A percentile compares a stretch with the other conserved stretches of the same genome.
Evolutionary conservation across 2,797 vertebrate genomes (phyloP).

Genomic region (Acanthurus lineatus): DNA sequence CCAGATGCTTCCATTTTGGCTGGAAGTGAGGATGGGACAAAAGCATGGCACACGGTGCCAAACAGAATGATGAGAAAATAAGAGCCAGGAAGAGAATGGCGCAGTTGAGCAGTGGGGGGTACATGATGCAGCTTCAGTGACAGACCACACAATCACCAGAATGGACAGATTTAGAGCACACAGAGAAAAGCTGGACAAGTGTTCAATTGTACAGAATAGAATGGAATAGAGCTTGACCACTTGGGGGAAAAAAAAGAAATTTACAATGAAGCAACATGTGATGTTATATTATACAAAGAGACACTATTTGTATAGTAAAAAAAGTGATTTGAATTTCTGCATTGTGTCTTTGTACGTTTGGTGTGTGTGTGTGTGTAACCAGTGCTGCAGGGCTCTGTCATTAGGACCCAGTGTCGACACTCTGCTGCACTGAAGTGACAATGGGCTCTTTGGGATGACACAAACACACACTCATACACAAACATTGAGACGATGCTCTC

Average conservation of each 20-base stretch:
- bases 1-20: slow-evolving; percentile 76
- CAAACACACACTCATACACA: slow-evolving; percentile 4
- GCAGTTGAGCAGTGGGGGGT: neutral
- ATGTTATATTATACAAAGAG: slow-evolving; percentile 22
- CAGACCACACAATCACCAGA: slow-evolving; percentile 53
- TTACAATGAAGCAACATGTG: slow-evolving; percentile 39
- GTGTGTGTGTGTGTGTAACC: slow-evolving; percentile 18
- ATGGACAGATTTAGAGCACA: slow-evolving; percentile 63
- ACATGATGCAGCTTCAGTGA: slow-evolving; percentile 50
- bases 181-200: slow-evolving; percentile 47
- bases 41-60: slow-evolving; percentile 60
- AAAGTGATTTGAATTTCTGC: slow-evolving; percentile 5
- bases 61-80: slow-evolving; percentile 71
- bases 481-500: neutral
- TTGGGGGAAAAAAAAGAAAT: slow-evolving; percentile 47
- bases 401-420: slow-evolving; percentile 22
- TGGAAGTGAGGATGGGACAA: slow-evolving; percentile 53
- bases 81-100: slow-evolving; percentile 55
- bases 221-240: slow-evolving; percentile 32
- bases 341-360: slow-evolving; percentile 26
- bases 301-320: neutral
- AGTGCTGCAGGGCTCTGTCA: slow-evolving; percentile 49
- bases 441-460: slow-evolving; percentile 2
- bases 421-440: neutral
- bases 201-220: slow-evolving; percentile 17